Conservation (phyloP, 2,888 invertebrate species). For the Hydrotaea diabolus region DNA sequence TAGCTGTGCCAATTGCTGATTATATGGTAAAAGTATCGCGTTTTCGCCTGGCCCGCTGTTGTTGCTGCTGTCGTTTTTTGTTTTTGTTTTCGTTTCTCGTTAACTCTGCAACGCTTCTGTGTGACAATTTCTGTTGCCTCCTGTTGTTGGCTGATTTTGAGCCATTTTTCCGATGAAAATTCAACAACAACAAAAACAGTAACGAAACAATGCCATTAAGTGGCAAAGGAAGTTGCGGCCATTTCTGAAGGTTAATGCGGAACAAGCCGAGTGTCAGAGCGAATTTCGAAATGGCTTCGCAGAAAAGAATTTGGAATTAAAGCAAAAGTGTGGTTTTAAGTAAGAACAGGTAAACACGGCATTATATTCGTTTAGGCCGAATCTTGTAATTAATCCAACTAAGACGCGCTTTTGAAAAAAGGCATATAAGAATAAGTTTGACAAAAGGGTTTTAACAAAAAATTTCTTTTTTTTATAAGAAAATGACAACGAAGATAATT, state of each 20-base stretch:
- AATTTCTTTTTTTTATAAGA: no score
- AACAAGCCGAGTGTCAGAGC: not conserved
- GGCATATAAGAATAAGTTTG: no score
- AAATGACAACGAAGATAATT: no score
- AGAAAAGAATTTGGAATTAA: not conserved
- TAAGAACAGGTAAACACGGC: no score
- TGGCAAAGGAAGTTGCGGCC: not conserved
- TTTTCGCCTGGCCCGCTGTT: not conserved
- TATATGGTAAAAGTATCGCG: constrained; percentile 42
- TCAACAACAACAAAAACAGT: no score
- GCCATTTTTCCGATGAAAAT: constrained; percentile 49
- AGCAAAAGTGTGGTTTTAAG: not conserved
- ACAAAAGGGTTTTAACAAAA: no score
- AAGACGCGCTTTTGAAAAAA: no score
- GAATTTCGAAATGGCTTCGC: not conserved
- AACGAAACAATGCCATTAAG: no score
- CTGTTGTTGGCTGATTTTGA: constrained; percentile 37
- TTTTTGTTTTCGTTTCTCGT: not conserved
- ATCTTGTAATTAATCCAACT: no score
- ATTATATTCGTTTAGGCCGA: no score
- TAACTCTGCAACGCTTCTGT: constrained; percentile 62
- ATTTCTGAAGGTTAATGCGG: not conserved
- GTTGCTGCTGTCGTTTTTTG: not conserved
- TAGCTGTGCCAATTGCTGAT: constrained; percentile 12
- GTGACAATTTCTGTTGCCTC: constrained; percentile 49